Evolutionary conservation across 2,113 vertebrate species (phyloP).

Genomic region (Oenanthe melanoleuca): DNA sequence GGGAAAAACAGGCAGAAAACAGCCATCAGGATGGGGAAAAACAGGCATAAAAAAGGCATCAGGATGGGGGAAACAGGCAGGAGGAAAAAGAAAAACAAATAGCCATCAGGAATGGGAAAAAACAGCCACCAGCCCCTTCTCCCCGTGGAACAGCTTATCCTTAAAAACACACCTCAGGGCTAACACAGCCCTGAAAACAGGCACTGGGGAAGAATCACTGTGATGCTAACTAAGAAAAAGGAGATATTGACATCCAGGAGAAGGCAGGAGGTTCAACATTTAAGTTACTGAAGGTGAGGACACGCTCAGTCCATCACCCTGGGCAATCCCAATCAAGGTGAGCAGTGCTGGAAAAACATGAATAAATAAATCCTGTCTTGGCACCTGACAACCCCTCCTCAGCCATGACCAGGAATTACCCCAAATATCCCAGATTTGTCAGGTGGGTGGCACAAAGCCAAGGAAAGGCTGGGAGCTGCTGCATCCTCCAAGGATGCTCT

Average conservation of each 20-base stretch:
- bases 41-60: background rate
- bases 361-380: background rate
- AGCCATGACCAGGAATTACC: background rate
- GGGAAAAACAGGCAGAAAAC: background rate
- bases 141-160: background rate
- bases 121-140: background rate
- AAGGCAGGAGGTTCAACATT: background rate
- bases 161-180: background rate
- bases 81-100: background rate
- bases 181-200: background rate
- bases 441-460: background rate
- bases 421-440: background rate
- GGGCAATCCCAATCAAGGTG: background rate
- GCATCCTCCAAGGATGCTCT: background rate
- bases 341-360: background rate
- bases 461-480: background rate
- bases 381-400: background rate
- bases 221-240: background rate
- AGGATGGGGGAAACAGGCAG: background rate
- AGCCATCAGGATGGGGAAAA: no score
- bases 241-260: background rate
- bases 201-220: background rate
- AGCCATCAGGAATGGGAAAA: background rate
- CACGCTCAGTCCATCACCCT: background rate
- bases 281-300: background rate